Base-by-base conservation (phyloP, 2,113 vertebrate species). In the Platysteira castanea region DNA sequence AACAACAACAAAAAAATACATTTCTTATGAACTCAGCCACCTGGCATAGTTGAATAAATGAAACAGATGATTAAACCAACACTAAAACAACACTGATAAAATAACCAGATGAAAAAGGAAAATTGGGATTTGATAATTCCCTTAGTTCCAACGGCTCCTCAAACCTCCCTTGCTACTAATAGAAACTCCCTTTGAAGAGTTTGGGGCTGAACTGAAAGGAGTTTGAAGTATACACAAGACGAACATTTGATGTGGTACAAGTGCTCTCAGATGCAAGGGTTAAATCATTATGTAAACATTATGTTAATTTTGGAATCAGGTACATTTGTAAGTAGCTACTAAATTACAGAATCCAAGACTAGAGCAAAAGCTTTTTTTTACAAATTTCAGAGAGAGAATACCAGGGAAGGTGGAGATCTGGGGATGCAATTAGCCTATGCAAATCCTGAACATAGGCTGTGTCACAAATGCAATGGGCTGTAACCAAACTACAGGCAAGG, bases 401-500 rank as follows among this genome's bases (percentile, higher is more conserved):
- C 54, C 68, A 86, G 52, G 3, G 50, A 93, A 39, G 39, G 50
- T 54, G 68, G 71, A 88, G 73, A 93, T 65, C 50, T 93, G 50
- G 54, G 68, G 82, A 81, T 74, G 67, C 79, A 92, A 95, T 97
- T 95, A 96, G 86, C 83, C 79, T 95, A 86, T 93, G 94, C 76
- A 95, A 96, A 95, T 97, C 76, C 86, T 65, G 33, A 84, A 88
- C 61, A 70, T 6, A 50, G 79, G 6, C 85, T 93, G 11, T 93
- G 86, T 94, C 88, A 93, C 63, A 90, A 81, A 92, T 56, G 88
- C 94, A 95, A 90, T 70, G 71, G 56, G 59, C 76, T 95, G 86
- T 92, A 90, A 86, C 90, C 63, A 94, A 74, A 80, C 88, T 89
- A 93, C 42, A 90, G 92, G 52, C 68, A 90, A 92, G 92, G 83